These are phyloP conservation scores for Axis porcinus DNA, from an alignment of 2,113 vertebrate species.

Conservation along the genomic window DNA sequence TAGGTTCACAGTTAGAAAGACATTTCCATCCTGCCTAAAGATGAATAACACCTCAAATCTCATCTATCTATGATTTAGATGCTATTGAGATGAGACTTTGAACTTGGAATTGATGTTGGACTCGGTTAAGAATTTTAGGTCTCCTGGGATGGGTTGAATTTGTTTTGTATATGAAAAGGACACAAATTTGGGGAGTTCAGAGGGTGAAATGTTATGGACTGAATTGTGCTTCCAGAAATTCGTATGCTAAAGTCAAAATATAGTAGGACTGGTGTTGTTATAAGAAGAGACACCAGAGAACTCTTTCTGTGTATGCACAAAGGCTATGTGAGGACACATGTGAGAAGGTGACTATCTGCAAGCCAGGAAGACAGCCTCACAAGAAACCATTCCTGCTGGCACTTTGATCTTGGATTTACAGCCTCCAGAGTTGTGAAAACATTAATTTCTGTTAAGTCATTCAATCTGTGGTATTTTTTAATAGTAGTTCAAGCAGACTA, in stretches of 20 bases:
- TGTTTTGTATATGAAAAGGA: not conserved
- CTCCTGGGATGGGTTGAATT: not conserved
- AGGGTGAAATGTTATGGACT: not conserved
- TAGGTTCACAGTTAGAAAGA: not conserved
- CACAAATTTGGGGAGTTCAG: not conserved
- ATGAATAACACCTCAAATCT: not conserved
- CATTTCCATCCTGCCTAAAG: not conserved
- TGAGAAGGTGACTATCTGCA: not conserved
- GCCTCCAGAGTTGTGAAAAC: not conserved
- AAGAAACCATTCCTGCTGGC: not conserved
- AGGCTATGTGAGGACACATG: not conserved
- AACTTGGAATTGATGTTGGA: not conserved
- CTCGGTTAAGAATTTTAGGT: not conserved
- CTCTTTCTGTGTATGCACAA: not conserved
- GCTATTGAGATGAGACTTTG: not conserved
- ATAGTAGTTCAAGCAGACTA: not conserved
- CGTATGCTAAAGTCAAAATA: not conserved
- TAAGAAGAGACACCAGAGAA: not conserved
- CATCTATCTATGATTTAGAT: not conserved
- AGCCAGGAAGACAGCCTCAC: not conserved
- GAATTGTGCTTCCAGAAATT: not conserved
- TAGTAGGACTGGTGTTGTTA: not conserved
- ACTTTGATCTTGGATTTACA: not conserved
- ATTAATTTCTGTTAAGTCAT: not conserved
- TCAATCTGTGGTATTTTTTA: not conserved